Percentiles rank a stretch among this genome's conserved stretches.
Conservation (phyloP, 2,888 invertebrate species). For the Carcina quercana region DNA sequence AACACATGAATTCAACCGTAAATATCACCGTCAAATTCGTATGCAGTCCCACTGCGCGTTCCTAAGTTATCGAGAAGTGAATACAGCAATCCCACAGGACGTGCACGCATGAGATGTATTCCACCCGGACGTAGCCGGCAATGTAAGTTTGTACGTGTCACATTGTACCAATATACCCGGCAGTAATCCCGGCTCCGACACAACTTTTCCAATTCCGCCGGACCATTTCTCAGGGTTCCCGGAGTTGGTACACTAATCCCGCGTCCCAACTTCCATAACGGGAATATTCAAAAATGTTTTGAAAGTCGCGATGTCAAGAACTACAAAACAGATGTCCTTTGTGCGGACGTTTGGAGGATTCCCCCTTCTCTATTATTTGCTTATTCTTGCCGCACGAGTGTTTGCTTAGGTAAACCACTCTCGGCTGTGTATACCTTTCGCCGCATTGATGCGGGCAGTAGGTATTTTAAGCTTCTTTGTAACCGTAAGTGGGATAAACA, state of each 20-base stretch:
- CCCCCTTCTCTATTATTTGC: conserved; percentile 15
- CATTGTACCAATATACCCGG: conserved; percentile 39
- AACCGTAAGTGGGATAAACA: too few species aligned
- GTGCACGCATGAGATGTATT: not conserved
- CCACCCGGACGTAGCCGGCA: conserved; percentile 14
- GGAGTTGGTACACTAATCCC: conserved; percentile 37
- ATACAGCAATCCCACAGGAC: conserved; percentile 1
- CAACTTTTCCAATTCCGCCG: conserved; percentile 62
- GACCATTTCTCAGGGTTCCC: conserved; percentile 46
- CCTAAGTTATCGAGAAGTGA: conserved; percentile 5
- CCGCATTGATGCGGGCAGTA: too few species aligned
- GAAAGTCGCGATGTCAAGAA: conserved; percentile 30
- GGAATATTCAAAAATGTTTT: conserved; percentile 43
- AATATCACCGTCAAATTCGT: too few species aligned
- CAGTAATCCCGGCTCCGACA: conserved; percentile 45
- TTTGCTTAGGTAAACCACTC: too few species aligned
- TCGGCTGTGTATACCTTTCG: too few species aligned
- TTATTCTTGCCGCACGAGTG: not conserved
- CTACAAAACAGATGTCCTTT: conserved; percentile 31
- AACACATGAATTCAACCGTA: too few species aligned
- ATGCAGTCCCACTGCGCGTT: conserved; percentile 6
- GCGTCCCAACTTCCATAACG: conserved; percentile 39
- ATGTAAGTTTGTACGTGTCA: conserved; percentile 39
- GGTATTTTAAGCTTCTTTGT: too few species aligned
- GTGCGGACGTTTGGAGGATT: conserved; percentile 22